A percentile compares a stretch with the other conserved stretches of the same genome.
Evolutionary conservation across 2,797 vertebrate genomes (phyloP).

Genomic region (Rhabdophis nuchalis): DNA sequence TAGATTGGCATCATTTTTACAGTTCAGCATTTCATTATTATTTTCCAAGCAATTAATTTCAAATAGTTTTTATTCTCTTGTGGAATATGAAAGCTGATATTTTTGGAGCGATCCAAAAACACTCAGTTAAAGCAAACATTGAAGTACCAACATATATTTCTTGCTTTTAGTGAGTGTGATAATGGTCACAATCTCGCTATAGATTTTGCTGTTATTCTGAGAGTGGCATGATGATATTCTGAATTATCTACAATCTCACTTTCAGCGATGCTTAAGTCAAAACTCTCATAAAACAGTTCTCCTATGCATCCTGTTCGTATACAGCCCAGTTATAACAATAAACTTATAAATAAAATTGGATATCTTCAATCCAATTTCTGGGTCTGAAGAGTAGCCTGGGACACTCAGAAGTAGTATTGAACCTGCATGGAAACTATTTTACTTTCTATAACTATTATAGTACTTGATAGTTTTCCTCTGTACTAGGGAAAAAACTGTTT

Average conservation of each 20-base stretch:
- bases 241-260: neutral
- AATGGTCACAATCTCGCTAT: neutral
- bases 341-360: neutral
- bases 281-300: neutral
- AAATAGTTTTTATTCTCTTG: neutral
- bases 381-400: neutral
- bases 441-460: neutral
- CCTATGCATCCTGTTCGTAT: neutral
- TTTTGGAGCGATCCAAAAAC: neutral
- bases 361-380: neutral
- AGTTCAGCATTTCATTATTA: neutral
- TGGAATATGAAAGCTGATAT: neutral
- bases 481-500: neutral
- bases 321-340: neutral
- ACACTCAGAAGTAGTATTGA: neutral
- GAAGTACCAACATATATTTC: neutral
- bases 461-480: neutral
- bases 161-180: neutral
- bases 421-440: neutral
- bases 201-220: neutral
- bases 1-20: too few relatives aligned
- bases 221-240: too few relatives aligned
- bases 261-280: neutral
- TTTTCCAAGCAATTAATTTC: neutral
- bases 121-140: neutral